Base-by-base conservation (phyloP, 2,113 vertebrate species). In the Serilophus lunatus region DNA sequence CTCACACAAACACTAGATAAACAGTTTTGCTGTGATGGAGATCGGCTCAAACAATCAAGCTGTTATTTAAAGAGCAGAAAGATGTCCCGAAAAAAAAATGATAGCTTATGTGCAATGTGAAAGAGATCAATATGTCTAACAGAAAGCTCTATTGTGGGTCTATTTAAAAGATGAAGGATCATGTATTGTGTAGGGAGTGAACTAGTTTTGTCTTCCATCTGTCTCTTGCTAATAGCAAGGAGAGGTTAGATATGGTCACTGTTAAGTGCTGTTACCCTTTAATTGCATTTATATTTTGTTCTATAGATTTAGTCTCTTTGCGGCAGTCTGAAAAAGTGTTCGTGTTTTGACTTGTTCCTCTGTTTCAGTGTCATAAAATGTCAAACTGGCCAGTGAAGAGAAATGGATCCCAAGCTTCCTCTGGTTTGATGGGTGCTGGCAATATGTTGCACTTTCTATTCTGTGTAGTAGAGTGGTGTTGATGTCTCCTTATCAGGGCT, bases 51-150 rank as follows among this genome's bases (percentile, higher is more conserved):
- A 38, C 78, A 95, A 92, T 89, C 89, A 85, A 93, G 31, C 23
- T 90, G 53, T 87, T 69, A 82, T 82, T 95, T 94, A 76, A 75
- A 81, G 14, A 84, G 49, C 40, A 88, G 70, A 69, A 81, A 51
- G 29, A 28, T 69, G 63, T 77, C 53, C 44, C 86, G 56, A 61
- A 91, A 71, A 85, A 87, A 83, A 92, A 87, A 76, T 28, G 14
- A 60, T 64, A 79, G 45, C 50, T 54, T 38, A 18, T 9, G 22
- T 84, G 50, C 51, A 49, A 15, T 8, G 42, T 74, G 94, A 74
- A 77, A 77, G 54, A 66, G 60, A 86, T 86, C 8, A 0, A 63
- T 96, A 51, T 3, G 17, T 59, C 29, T 66, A 81, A 66, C 24
- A 76, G 72, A 93, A 93, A 36, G 51, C 74, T 91, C 35, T 83